Evolutionary conservation across 2,888 invertebrate genomes (phyloP).

Genomic region (Lasioglossum morio): DNA sequence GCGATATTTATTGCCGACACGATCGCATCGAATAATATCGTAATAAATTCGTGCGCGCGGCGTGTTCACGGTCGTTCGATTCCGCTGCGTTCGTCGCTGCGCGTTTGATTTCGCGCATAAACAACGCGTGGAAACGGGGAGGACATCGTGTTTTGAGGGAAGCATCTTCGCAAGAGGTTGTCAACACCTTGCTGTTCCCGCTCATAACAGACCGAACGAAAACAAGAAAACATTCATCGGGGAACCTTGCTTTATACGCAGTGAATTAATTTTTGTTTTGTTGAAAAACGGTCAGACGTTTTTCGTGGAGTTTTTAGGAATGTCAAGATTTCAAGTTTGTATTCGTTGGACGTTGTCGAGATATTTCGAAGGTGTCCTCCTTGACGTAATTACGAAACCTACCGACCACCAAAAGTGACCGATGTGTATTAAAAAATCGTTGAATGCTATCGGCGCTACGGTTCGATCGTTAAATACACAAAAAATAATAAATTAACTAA

Average conservation of each 20-base stretch:
- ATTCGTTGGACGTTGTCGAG: not conserved
- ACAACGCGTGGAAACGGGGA: slow-evolving; percentile 6
- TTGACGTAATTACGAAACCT: not conserved
- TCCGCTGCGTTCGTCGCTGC: no score
- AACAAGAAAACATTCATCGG: not conserved
- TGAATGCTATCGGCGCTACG: no score
- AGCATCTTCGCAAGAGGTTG: not conserved
- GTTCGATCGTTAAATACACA: no score
- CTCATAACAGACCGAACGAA: not conserved
- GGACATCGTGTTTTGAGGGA: not conserved
- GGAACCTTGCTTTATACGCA: not conserved
- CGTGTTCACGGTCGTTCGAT: slow-evolving; percentile 40
- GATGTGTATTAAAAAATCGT: no score
- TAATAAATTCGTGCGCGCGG: slow-evolving; percentile 43
- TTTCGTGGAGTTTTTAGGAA: not conserved
- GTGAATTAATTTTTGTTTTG: not conserved
- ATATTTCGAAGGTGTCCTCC: not conserved
- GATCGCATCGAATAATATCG: slow-evolving; percentile 37
- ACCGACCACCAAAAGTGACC: no score
- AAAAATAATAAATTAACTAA: no score
- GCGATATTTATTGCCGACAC: slow-evolving; percentile 26
- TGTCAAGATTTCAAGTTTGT: not conserved
- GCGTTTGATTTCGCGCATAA: slow-evolving; percentile 28
- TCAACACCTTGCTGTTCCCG: not conserved
- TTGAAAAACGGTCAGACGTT: not conserved